Evolutionary conservation across 2,888 invertebrate genomes (phyloP), one percentile per base, ranked within the genome.

Genomic region (Drosophila anomelani): DNA sequence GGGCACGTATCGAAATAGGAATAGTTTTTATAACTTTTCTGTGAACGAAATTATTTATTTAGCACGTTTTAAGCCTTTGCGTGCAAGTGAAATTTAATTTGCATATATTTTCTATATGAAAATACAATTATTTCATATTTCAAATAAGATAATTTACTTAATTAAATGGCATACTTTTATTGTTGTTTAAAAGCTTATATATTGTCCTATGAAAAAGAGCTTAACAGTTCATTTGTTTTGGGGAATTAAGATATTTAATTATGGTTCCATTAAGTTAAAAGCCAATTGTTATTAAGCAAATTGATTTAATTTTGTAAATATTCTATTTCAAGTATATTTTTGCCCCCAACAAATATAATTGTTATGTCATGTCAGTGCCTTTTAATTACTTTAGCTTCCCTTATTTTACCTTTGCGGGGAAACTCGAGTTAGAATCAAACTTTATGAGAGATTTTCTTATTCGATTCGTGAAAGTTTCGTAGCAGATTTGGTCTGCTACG

Each of bases 381-480:
- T 57, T 58, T 26, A 44, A 51, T 54, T 49, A 10, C 51, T 20
- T 15, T 2, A 15, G 34, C 34, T 44, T 34, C 15, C 23, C 9
- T 6, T 9, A 17, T 8, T 32, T 17, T 54, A 36, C 26, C 29
- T 53, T 29, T 23, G 15, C 23, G 10, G 26, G 13, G 5, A 44
- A 23, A 12, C 29, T 56, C 23, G 20, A n/a, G 13, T 20, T 56
- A 34, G 39, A 34, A 26, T 34, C 47, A 34, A 63, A 66, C 43
- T 66, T 64, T 36, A 63, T 43, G 66, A 44, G 34, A 26, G 47
- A 66, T 51, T 44, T 43, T 64, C 51, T 29, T 13, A 17, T 64
- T n/a, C 34, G 41, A 64, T 64, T 66, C 23, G 36, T 12, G 10
- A 70, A 57, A 69, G 47, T 68, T 68, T 70, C 1, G 12, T 9